These are phyloP conservation scores for Zaprionus kolodkinae DNA, from an alignment of 1,140 invertebrate species.

Conservation along the genomic window DNA sequence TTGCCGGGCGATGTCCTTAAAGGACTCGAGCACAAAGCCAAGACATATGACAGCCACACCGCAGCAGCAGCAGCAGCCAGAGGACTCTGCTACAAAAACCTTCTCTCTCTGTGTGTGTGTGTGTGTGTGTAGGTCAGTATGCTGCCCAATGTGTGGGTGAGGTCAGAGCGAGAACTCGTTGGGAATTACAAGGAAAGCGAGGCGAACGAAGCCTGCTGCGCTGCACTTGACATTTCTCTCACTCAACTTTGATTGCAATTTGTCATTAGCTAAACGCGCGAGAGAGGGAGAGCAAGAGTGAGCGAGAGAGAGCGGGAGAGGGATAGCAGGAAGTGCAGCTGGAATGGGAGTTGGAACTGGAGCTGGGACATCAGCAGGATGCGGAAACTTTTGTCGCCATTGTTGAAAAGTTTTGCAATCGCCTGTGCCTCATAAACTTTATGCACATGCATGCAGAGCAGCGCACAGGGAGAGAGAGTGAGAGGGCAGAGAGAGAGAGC, in stretches of 20 bases:
- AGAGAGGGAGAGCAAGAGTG: not conserved
- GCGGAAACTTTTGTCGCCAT: constrained; percentile 77
- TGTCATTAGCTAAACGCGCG: constrained; percentile 48
- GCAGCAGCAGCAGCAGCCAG: constrained; percentile 12
- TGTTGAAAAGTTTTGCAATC: constrained; percentile 79
- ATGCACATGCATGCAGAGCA: constrained; percentile 61
- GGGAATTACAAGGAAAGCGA: constrained; percentile 24
- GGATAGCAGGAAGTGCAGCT: not conserved
- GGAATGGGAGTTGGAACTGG: not conserved
- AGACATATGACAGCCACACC: constrained; percentile 28
- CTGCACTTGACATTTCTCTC: constrained; percentile 44
- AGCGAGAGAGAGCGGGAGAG: not conserved
- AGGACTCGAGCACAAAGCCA: constrained; percentile 17
- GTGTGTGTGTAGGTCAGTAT: constrained; percentile 2
- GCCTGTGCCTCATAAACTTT: constrained; percentile 75
- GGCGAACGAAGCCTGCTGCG: not conserved
- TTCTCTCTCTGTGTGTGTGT: not conserved
- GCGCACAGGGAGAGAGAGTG: not conserved
- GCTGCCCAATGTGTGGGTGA: not conserved
- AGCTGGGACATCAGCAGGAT: constrained; percentile 39
- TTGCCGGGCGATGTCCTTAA: constrained; percentile 8
- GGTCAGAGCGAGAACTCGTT: constrained; percentile 16
- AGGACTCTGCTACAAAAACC: not conserved
- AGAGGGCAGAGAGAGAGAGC: not conserved
- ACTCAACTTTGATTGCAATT: constrained; percentile 54